Conservation (phyloP, 2,113 vertebrate genomes). For the Brachypteracias leptosomus region DNA sequence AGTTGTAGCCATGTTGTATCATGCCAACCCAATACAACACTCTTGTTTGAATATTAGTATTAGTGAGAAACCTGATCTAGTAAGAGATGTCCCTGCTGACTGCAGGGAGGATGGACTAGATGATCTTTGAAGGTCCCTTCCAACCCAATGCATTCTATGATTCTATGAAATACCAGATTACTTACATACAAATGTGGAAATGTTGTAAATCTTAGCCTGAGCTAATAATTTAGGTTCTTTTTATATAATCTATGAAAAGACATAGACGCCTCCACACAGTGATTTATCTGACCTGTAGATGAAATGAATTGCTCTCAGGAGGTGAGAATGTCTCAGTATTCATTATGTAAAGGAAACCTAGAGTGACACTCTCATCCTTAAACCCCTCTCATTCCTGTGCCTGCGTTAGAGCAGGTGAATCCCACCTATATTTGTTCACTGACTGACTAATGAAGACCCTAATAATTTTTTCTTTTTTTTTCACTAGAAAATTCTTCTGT, state of each 20-base stretch:
- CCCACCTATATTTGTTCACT: background rate
- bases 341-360: background rate
- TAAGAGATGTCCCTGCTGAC: too few species aligned
- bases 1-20: background rate
- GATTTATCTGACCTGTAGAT: background rate
- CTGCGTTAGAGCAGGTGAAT: background rate
- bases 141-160: too few species aligned
- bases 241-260: background rate
- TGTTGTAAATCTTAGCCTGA: background rate
- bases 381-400: background rate
- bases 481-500: background rate
- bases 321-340: background rate
- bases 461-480: background rate
- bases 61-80: background rate
- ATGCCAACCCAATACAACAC: background rate
- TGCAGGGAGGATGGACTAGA: too few species aligned
- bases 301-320: background rate
- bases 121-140: too few species aligned
- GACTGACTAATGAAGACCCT: background rate
- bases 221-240: background rate
- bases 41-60: background rate
- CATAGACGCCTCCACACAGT: background rate
- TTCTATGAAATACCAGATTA: background rate
- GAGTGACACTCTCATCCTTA: background rate
- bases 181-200: background rate